These are phyloP conservation scores for Idaea straminata DNA, from an alignment of 2,888 invertebrate genomes.

Conservation along the genomic window DNA sequence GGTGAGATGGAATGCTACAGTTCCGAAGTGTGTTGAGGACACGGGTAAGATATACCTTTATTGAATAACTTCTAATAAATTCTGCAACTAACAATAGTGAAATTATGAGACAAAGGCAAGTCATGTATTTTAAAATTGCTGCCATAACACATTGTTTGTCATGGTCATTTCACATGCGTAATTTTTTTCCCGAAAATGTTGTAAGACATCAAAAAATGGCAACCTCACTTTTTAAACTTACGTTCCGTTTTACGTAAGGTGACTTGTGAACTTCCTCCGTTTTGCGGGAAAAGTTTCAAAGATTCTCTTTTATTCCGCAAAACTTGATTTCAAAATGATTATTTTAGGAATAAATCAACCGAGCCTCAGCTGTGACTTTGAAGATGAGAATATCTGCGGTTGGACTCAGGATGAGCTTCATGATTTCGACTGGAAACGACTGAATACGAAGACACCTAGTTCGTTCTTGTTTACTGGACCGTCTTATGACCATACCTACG, in stretches of 20 bases:
- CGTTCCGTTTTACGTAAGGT: not conserved
- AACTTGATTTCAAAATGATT: not conserved
- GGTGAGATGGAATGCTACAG: conserved; percentile 82
- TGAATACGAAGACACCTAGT: conserved; percentile 83
- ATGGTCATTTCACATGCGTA: not conserved
- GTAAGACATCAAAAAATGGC: not conserved
- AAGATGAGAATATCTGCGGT: conserved; percentile 84
- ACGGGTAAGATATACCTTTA: conserved; percentile 1
- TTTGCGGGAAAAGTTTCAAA: not conserved
- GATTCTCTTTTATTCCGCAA: too few relatives aligned
- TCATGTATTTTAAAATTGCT: too few relatives aligned
- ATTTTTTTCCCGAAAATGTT: not conserved
- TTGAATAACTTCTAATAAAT: too few relatives aligned
- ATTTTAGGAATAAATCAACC: not conserved
- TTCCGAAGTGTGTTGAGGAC: conserved; percentile 84
- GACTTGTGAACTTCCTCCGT: not conserved
- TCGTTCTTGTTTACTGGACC: conserved; percentile 86
- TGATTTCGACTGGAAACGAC: conserved; percentile 87
- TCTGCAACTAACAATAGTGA: too few relatives aligned
- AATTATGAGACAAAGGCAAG: too few relatives aligned
- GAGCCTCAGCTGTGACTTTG: conserved; percentile 83
- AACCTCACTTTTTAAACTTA: not conserved
- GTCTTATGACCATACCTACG: conserved; percentile 86
- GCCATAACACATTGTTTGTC: too few relatives aligned
- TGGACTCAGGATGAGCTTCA: conserved; percentile 86